phyloP scores from a whole-genome alignment of 1,140 invertebrate species.

The Phenacoccus solenopsis region DNA sequence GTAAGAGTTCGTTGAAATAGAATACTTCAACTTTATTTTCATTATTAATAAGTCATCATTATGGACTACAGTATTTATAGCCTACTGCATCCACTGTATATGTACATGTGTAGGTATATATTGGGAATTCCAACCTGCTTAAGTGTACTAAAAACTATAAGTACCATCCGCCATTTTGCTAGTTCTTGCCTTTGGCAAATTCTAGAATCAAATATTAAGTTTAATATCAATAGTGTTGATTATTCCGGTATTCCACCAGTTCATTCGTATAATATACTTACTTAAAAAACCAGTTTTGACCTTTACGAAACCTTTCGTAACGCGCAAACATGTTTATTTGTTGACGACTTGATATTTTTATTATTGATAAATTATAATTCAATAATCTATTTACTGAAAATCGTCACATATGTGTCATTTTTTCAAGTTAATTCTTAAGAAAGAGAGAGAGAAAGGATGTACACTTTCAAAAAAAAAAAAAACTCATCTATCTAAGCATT shows the following conservation, averaged over 20 bases:
- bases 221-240: constrained; percentile 8
- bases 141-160: background rate
- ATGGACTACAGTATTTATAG: too few species aligned
- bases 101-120: too few species aligned
- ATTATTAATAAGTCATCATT: too few species aligned
- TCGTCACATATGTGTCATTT: background rate
- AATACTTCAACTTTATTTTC: too few species aligned
- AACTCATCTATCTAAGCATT: background rate
- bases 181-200: constrained; percentile 3
- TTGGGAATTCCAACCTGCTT: too few species aligned
- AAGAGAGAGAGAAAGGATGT: background rate
- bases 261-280: constrained; percentile 4
- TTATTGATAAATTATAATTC: constrained; percentile 13
- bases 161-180: background rate
- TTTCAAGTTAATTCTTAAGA: background rate
- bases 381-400: background rate
- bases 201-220: constrained; percentile 8
- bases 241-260: constrained; percentile 16
- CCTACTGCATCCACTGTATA: too few species aligned
- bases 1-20: too few species aligned
- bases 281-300: constrained; percentile 11
- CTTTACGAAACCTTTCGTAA: constrained; percentile 15
- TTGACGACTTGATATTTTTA: constrained; percentile 5
- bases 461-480: background rate
- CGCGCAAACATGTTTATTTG: constrained; percentile 11